Conservation (phyloP, 2,797 vertebrate genomes). For the Pogonophryne albipinna region DNA sequence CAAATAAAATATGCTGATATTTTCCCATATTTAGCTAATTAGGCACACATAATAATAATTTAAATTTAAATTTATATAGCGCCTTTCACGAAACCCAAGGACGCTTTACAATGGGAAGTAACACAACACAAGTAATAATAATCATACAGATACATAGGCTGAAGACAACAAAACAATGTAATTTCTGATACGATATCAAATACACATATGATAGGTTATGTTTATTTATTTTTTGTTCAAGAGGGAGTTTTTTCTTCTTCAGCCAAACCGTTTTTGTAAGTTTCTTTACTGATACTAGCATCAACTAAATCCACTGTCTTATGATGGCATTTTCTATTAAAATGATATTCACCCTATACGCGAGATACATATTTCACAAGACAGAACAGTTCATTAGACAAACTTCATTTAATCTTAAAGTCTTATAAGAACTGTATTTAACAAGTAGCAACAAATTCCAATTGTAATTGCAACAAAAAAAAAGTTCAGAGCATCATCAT, state of each 20-base stretch:
- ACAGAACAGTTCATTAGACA: not conserved
- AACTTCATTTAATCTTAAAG: slow-evolving; percentile 5
- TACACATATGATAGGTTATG: no score
- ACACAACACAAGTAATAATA: no score
- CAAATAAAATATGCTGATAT: not conserved
- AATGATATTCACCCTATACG: not conserved
- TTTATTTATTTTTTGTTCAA: no score
- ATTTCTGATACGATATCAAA: not conserved
- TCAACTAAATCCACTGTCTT: not conserved
- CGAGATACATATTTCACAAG: slow-evolving; percentile 1
- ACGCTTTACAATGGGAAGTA: no score
- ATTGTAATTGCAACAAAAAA: not conserved
- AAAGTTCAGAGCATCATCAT: not conserved
- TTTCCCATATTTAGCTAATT: not conserved
- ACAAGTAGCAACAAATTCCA: no score
- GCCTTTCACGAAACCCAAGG: no score
- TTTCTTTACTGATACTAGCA: not conserved
- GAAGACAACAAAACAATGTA: no score
- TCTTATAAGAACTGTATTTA: not conserved
- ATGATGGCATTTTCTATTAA: not conserved
- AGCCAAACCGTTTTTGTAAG: slow-evolving; percentile 2
- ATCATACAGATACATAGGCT: no score
- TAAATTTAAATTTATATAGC: no score
- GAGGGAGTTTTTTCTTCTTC: no score
- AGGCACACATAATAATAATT: no score